Conservation (phyloP, 2,888 invertebrate species). For the Stenotaenia linearis region DNA sequence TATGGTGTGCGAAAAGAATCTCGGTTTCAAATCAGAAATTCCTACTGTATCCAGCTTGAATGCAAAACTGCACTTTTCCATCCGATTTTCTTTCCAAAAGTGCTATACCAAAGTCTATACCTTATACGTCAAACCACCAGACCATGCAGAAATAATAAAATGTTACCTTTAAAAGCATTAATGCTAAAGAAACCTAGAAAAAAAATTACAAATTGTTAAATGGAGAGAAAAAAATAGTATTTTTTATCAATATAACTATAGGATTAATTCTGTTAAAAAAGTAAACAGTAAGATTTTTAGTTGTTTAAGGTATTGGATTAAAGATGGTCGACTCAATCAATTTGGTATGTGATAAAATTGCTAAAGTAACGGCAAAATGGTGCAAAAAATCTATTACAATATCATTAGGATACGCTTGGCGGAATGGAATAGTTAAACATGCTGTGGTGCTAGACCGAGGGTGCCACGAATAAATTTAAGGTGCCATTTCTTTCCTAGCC, state of each 20-base stretch:
- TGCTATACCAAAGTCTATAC: background rate
- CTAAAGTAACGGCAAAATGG: background rate
- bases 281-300: background rate
- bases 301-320: background rate
- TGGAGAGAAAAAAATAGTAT: background rate
- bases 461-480: conserved; percentile 1
- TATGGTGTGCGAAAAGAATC: conserved; percentile 21
- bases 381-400: conserved; percentile 6
- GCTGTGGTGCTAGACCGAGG: background rate
- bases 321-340: conserved; percentile 14
- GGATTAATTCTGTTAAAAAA: background rate
- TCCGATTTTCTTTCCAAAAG: background rate
- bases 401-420: conserved; percentile 11
- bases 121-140: conserved; percentile 5
- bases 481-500: background rate
- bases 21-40: conserved; percentile 23
- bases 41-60: conserved; percentile 4
- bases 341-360: background rate
- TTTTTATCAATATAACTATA: background rate
- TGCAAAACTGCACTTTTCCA: conserved; percentile 26
- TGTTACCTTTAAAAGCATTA: background rate
- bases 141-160: background rate
- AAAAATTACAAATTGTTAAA: background rate
- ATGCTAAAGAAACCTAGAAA: background rate
- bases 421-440: conserved; percentile 18